phyloP scores from a whole-genome alignment of 2,888 invertebrate genomes.

The Scaptomyza caliginosa region DNA sequence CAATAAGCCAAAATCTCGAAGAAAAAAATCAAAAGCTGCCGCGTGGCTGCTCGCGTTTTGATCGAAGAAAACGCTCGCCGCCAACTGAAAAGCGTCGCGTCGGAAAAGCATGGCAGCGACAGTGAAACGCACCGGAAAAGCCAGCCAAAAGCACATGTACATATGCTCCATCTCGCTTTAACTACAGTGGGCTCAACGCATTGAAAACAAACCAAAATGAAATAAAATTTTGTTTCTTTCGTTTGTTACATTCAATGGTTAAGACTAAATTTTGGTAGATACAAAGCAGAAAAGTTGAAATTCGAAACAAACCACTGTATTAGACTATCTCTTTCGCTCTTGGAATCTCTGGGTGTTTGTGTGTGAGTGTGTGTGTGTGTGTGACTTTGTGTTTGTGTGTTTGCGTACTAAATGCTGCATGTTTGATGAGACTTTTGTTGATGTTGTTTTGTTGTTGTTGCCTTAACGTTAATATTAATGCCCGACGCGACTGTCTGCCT shows the following conservation, averaged over 20 bases:
- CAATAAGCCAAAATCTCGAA: neutral
- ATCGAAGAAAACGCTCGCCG: slow-evolving; percentile 71
- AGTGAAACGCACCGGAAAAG: slow-evolving; percentile 72
- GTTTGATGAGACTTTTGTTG: slow-evolving; percentile 70
- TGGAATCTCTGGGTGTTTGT: neutral
- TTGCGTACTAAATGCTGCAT: slow-evolving; percentile 63
- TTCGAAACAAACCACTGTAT: neutral
- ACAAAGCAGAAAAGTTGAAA: neutral
- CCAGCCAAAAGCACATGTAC: slow-evolving; percentile 56
- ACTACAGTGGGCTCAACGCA: neutral
- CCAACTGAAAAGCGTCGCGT: slow-evolving; percentile 53
- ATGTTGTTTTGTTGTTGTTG: slow-evolving; percentile 53
- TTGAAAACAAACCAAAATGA: too few relatives aligned
- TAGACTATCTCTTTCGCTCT: neutral
- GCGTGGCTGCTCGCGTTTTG: slow-evolving; percentile 50
- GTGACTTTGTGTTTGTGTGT: slow-evolving; percentile 35
- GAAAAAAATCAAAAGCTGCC: slow-evolving; percentile 28
- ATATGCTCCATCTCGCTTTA: slow-evolving; percentile 38
- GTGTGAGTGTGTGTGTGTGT: slow-evolving; percentile 10
- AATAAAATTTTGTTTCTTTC: too few relatives aligned
- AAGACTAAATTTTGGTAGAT: too few relatives aligned
- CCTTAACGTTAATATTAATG: slow-evolving; percentile 74
- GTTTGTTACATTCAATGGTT: too few relatives aligned
- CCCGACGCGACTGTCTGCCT: slow-evolving; percentile 63
- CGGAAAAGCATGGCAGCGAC: slow-evolving; percentile 42